Evolutionary conservation across 2,113 vertebrate species (phyloP).

Genomic region (Donacobius atricapilla): DNA sequence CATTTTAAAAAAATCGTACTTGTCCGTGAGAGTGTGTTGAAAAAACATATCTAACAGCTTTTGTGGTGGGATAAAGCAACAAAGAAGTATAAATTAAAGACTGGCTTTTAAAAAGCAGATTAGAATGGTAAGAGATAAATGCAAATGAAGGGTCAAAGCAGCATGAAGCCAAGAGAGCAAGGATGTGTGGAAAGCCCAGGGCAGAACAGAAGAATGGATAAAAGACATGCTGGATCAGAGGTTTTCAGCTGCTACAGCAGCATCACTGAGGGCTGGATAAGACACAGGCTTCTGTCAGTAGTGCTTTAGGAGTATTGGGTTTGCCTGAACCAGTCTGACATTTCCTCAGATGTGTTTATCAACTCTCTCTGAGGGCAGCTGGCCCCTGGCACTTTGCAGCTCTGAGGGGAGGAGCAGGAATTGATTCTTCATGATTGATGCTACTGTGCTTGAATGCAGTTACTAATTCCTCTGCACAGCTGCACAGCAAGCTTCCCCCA

Average conservation of each 20-base stretch:
- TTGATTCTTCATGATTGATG: slow-evolving; percentile 4
- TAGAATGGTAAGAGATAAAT: slow-evolving; percentile 10
- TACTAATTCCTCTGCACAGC: neutral
- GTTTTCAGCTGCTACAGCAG: neutral
- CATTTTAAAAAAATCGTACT: neutral
- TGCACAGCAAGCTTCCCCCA: neutral
- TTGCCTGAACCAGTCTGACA: neutral
- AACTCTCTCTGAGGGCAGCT: neutral
- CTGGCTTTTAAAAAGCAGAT: slow-evolving; percentile 10
- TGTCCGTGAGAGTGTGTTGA: neutral
- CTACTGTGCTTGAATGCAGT: neutral
- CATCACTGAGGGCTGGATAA: neutral
- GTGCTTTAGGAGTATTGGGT: neutral
- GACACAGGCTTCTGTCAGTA: neutral
- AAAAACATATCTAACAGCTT: neutral
- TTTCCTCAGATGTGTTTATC: slow-evolving; percentile 15
- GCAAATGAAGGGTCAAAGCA: neutral
- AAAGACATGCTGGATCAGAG: neutral
- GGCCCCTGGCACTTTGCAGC: neutral
- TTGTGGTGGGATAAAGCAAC: neutral
- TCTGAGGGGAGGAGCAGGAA: neutral
- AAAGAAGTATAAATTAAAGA: slow-evolving; percentile 6
- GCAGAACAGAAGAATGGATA: slow-evolving; percentile 4
- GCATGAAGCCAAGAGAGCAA: neutral
- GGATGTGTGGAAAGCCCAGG: neutral